Evolutionary conservation across 2,888 invertebrate genomes (phyloP).

Genomic region (Hypsopygia costalis): DNA sequence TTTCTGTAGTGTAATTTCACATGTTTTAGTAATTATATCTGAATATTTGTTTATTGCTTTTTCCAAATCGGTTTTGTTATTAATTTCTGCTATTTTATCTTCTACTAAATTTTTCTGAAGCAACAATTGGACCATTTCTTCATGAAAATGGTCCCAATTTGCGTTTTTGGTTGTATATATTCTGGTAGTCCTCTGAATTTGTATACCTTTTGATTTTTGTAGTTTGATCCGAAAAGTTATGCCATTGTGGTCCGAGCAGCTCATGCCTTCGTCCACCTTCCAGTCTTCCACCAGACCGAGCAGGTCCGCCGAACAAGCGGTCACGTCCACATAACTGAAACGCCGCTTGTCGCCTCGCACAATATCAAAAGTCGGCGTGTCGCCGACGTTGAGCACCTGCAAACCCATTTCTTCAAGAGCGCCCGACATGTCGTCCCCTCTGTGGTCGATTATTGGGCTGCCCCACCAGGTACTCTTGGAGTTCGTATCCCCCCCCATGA

Average conservation of each 20-base stretch:
- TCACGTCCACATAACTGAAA: too few species aligned
- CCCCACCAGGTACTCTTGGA: neutral
- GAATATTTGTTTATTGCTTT: too few species aligned
- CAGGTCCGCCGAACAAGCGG: neutral
- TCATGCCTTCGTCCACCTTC: neutral
- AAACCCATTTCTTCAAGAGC: too few species aligned
- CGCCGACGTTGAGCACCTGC: neutral
- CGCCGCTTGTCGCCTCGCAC: neutral
- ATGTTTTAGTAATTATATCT: too few species aligned
- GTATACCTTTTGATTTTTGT: neutral
- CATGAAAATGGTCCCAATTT: neutral
- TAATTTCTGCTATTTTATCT: neutral
- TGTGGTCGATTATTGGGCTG: too few species aligned
- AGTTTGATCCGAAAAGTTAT: neutral
- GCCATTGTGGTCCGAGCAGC: neutral
- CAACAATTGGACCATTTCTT: neutral
- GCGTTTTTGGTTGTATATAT: too few species aligned
- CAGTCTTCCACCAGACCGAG: neutral
- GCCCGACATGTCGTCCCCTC: too few species aligned
- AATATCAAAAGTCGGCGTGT: neutral
- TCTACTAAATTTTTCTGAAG: neutral
- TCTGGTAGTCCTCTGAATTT: neutral
- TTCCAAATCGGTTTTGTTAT: neutral
- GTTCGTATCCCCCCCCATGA: neutral
- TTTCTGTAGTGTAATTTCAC: too few species aligned